Conservation (phyloP, 2,888 invertebrate species). For the Volucella inflata region DNA sequence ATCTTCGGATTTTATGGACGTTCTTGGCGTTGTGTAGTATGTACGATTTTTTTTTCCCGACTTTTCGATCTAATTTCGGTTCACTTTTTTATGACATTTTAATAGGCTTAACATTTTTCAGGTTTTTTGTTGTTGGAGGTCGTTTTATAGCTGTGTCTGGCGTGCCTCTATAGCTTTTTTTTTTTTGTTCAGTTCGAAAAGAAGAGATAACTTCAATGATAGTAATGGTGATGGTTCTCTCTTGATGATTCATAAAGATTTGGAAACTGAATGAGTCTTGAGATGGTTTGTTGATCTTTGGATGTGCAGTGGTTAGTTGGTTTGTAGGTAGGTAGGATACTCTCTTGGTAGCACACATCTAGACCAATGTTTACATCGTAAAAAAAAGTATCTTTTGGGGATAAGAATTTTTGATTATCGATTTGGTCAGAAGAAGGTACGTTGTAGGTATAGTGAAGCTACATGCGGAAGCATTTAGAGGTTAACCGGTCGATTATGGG, state of each 20-base stretch:
- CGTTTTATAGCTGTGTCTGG: constrained; percentile 60
- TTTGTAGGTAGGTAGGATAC: constrained; percentile 1
- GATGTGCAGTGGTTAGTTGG: constrained; percentile 29
- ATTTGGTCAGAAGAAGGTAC: constrained; percentile 33
- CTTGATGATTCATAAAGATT: constrained; percentile 61
- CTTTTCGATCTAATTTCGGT: constrained; percentile 67
- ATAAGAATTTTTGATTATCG: constrained; percentile 38
- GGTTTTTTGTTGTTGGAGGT: constrained; percentile 58
- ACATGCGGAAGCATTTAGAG: constrained; percentile 54
- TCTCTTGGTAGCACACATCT: constrained; percentile 20
- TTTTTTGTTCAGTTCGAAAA: constrained; percentile 8
- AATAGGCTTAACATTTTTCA: constrained; percentile 70
- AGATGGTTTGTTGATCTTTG: constrained; percentile 57
- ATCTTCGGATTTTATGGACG: constrained; percentile 68
- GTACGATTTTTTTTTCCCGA: constrained; percentile 21
- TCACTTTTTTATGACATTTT: constrained; percentile 67
- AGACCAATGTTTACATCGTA: constrained; percentile 55
- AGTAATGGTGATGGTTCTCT: constrained; percentile 38
- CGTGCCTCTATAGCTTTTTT: constrained; percentile 44
- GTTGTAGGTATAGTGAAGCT: background rate
- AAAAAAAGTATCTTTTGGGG: constrained; percentile 54
- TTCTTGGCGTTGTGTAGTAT: constrained; percentile 58
- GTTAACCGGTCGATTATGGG: constrained; percentile 61
- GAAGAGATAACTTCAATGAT: constrained; percentile 53
- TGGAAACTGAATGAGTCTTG: constrained; percentile 53